A percentile compares a stretch with the other conserved stretches of the same genome.
phyloP scores from a whole-genome alignment of 23 tunicate species.

The Ciona savignyi region DNA sequence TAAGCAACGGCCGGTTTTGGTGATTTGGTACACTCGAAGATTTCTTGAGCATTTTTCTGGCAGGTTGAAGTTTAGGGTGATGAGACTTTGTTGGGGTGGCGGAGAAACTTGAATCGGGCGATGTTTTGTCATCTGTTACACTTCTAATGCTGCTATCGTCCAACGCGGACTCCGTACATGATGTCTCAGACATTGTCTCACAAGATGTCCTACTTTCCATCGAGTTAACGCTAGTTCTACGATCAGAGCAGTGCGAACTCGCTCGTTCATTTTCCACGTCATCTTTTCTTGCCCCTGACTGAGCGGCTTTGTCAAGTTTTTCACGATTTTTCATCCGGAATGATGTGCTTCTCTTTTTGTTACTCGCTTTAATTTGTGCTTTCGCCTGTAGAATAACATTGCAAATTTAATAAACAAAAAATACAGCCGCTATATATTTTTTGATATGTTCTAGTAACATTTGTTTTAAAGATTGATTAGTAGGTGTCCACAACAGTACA shows the following conservation, averaged over 20 bases:
- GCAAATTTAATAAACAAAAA: neutral
- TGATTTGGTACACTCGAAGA: constrained; percentile 57
- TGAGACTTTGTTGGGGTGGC: neutral
- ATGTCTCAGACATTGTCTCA: constrained; percentile 2
- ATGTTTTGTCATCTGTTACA: neutral
- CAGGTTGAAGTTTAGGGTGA: constrained; percentile 13
- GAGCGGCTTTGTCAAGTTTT: constrained; percentile 17
- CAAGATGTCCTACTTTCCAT: neutral
- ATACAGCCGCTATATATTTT: too few species aligned
- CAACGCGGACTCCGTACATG: constrained; percentile 1
- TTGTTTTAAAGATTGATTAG: too few species aligned
- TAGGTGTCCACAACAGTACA: too few species aligned
- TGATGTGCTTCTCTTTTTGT: constrained; percentile 6
- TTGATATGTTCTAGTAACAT: too few species aligned
- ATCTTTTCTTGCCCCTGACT: neutral
- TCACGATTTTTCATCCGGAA: constrained; percentile 52
- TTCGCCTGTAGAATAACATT: constrained; percentile 11
- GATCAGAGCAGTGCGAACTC: constrained; percentile 2
- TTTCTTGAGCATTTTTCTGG: constrained; percentile 60
- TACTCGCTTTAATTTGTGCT: constrained; percentile 17
- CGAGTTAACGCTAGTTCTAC: neutral
- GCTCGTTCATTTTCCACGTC: constrained; percentile 4
- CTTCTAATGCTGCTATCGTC: neutral
- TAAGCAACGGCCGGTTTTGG: constrained; percentile 6
- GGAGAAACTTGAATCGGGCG: neutral